Evolutionary conservation across 2,113 vertebrate species (phyloP).

Genomic region (Phylloscopus trochiloides): DNA sequence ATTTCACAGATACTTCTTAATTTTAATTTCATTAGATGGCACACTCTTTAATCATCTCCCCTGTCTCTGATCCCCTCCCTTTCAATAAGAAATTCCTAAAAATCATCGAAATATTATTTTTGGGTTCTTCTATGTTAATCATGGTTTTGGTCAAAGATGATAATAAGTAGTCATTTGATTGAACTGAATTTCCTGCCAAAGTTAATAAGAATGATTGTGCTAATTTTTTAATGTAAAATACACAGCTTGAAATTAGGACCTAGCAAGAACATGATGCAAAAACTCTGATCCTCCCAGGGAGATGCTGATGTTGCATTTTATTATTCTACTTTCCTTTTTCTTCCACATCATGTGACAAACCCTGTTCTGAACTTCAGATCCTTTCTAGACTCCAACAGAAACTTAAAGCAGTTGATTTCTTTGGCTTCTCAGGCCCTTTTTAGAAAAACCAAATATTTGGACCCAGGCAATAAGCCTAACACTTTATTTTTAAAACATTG

Average conservation of each 20-base stretch:
- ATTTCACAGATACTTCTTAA: not conserved
- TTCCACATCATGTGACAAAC: not conserved
- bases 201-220: not conserved
- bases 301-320: not conserved
- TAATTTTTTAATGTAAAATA: not conserved
- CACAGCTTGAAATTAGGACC: not conserved
- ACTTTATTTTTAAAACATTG: not conserved
- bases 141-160: not conserved
- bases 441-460: slow-evolving; percentile 26
- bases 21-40: not conserved
- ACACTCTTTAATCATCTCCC: not conserved
- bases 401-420: not conserved
- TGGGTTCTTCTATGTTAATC: not conserved
- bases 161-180: not conserved
- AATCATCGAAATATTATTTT: not conserved
- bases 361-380: not conserved
- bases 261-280: not conserved
- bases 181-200: not conserved
- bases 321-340: not conserved
- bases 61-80: not conserved
- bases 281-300: not conserved
- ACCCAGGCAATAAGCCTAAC: not conserved
- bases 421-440: slow-evolving; percentile 14
- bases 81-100: not conserved
- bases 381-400: not conserved